Evolutionary conservation across 2,113 vertebrate species (phyloP), one percentile per base, ranked within the genome.

Genomic region (Oreochromis spilurus): DNA sequence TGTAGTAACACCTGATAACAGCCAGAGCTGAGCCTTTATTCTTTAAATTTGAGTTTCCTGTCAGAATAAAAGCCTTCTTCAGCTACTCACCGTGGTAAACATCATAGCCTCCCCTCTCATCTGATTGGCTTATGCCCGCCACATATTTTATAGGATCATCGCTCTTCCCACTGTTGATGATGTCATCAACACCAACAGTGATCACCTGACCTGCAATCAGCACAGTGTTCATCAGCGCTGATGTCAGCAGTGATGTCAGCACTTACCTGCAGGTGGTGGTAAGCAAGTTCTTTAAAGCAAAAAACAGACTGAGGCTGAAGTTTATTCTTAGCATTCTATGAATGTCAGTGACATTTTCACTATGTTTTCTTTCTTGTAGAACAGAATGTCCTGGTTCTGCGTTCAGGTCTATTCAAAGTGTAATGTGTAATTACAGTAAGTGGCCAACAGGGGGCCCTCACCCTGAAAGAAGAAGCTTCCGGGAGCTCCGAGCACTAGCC

Each of bases 381-480:
- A n/a, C 17, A n/a, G 9, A 21, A 54, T 6, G 54, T 57, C 11
- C 54, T 13, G 11, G 21, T 26, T 57, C 2, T 57, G 21, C 2
- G 7, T 13, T 57, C 21, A 24, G 5, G 53, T 12, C 53, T 11
- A 12, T 21, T 21, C 3, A 13, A 57, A 13, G 54, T 24, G 12
- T 57, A 48, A 17, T 7, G 3, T 14, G 54, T n/a, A 52, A 3
- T 29, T 26, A 7, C 14, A 4, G 4, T 2, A 3, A 34, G 4
- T 5, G n/a, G 36, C 57, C 72, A 58, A 17, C 70, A 81, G 65
- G 38, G 81, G 24, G 36, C 13, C 7, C 84, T 87, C 65, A 87
- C 88, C 88, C 38, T 89, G 84, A 31, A 89, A 89, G 53, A 14
- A 89, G 43, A 87, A 87, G 9, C 88, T 67, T 87, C 84, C 88